Evolutionary conservation across 2,113 vertebrate species (phyloP).

Genomic region (Eublepharis macularius): DNA sequence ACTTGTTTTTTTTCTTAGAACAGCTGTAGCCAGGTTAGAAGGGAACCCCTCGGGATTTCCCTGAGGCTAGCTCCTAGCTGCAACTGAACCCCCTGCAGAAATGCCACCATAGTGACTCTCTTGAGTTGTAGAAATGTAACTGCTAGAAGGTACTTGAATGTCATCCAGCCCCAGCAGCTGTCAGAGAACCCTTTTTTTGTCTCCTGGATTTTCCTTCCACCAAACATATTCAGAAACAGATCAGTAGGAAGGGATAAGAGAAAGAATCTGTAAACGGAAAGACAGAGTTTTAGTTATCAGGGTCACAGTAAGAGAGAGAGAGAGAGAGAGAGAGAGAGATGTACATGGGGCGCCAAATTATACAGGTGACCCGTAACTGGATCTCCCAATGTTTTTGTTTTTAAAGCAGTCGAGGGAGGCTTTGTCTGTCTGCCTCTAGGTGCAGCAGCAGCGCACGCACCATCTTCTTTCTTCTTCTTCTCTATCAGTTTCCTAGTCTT

Average conservation of each 20-base stretch:
- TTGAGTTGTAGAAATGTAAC: background rate
- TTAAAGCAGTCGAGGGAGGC: too few relatives aligned
- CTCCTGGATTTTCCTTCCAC: background rate
- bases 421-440: too few relatives aligned
- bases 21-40: background rate
- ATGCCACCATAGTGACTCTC: rapidly evolving
- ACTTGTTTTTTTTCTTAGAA: conserved; percentile 1
- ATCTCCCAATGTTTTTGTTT: too few relatives aligned
- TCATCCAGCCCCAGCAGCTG: background rate
- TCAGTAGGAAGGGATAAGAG: background rate
- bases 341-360: too few relatives aligned
- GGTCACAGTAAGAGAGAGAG: background rate
- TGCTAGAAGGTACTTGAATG: background rate
- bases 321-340: background rate
- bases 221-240: background rate
- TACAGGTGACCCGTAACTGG: too few relatives aligned
- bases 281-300: background rate
- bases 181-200: background rate
- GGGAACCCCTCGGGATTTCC: background rate
- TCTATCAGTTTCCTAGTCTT: too few relatives aligned
- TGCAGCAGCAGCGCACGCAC: too few relatives aligned
- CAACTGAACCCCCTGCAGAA: background rate
- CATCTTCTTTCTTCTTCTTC: too few relatives aligned
- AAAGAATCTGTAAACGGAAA: background rate
- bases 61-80: background rate